phyloP scores from a whole-genome alignment of 2,797 vertebrate genomes.

The Salarias fasciatus region DNA sequence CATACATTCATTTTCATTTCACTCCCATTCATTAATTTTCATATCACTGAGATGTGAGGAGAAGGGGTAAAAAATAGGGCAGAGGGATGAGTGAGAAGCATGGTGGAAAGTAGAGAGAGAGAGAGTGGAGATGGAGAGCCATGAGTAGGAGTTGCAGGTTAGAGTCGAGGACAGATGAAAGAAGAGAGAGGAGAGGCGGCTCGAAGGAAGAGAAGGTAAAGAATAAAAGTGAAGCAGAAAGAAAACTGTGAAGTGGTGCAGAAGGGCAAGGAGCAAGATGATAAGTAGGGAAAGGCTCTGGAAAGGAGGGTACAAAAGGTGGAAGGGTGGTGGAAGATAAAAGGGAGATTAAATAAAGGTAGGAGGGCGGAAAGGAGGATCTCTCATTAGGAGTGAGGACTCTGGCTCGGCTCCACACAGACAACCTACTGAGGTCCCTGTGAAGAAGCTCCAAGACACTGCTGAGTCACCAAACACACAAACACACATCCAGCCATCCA shows the following conservation, averaged over 20 bases:
- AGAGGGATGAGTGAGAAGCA: constrained; percentile 18
- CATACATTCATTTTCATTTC: constrained; percentile 48
- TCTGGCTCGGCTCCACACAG: constrained; percentile 23
- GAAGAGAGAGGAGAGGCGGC: constrained; percentile 20
- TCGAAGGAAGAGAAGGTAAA: constrained; percentile 1
- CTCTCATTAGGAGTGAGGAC: constrained; percentile 63
- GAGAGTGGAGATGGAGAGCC: constrained; percentile 1
- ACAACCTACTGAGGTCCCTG: constrained; percentile 37
- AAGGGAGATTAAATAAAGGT: constrained; percentile 48
- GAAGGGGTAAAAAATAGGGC: constrained; percentile 14
- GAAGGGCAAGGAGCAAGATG: constrained; percentile 44
- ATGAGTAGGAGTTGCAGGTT: constrained; percentile 37
- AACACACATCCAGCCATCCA: constrained; percentile 16
- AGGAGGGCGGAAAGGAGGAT: constrained; percentile 17
- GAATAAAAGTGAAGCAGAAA: constrained; percentile 10
- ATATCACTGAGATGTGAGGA: constrained; percentile 35
- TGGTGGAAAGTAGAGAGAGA: not conserved
- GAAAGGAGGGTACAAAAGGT: constrained; percentile 20
- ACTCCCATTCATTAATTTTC: constrained; percentile 47
- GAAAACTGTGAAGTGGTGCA: constrained; percentile 24
- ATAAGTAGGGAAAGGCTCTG: constrained; percentile 21
- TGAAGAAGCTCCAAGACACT: constrained; percentile 30
- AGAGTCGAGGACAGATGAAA: constrained; percentile 47
- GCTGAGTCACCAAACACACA: constrained; percentile 14
- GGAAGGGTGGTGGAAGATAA: constrained; percentile 37